These are phyloP conservation scores for Sinohyriopsis cumingii DNA, from an alignment of 2,888 invertebrate species.

Conservation along the genomic window DNA sequence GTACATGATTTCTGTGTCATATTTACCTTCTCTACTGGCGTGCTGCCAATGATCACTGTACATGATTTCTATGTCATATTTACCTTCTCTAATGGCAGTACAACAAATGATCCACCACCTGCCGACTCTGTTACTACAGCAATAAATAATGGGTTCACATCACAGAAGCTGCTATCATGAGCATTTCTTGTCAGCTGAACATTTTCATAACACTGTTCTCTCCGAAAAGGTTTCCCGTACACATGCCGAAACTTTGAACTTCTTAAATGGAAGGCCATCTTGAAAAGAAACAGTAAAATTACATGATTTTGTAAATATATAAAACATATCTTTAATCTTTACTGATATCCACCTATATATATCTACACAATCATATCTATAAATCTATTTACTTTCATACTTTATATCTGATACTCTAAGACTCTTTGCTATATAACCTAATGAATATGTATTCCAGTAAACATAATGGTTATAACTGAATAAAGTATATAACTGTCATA, in stretches of 20 bases:
- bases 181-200: slow-evolving; percentile 94
- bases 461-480: too few relatives aligned
- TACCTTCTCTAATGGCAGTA: slow-evolving; percentile 90
- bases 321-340: too few relatives aligned
- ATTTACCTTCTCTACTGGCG: not conserved
- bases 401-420: too few relatives aligned
- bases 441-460: too few relatives aligned
- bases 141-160: slow-evolving; percentile 97
- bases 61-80: slow-evolving; percentile 63
- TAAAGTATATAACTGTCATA: too few relatives aligned
- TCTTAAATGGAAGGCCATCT: slow-evolving; percentile 77
- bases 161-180: slow-evolving; percentile 98
- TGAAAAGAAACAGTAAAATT: slow-evolving; percentile 13
- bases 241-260: slow-evolving; percentile 99
- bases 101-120: slow-evolving; percentile 91
- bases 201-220: slow-evolving; percentile 98
- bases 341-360: too few relatives aligned
- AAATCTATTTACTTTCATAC: too few relatives aligned
- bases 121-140: slow-evolving; percentile 97
- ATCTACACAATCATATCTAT: too few relatives aligned
- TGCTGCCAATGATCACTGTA: not conserved
- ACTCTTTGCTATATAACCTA: too few relatives aligned
- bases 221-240: slow-evolving; percentile 89
- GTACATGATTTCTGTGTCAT: too few relatives aligned
- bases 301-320: too few relatives aligned